These are phyloP conservation scores for Tachysurus fulvidraco DNA, from an alignment of 2,113 vertebrate species.

Conservation along the genomic window DNA sequence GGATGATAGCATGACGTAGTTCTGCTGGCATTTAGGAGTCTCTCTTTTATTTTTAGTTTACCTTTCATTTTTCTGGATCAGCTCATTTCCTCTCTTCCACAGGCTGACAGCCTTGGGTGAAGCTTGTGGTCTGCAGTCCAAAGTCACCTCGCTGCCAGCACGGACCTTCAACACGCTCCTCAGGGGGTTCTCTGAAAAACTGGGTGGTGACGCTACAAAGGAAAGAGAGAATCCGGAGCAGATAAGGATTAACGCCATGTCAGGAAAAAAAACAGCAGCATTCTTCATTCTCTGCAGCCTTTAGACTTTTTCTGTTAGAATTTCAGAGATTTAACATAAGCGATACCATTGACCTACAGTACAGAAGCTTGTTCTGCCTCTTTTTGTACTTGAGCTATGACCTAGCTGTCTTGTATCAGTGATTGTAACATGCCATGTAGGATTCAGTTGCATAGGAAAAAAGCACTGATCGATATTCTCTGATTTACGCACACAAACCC, in stretches of 20 bases:
- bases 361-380: slow-evolving; percentile 11
- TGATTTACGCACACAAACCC: slow-evolving; percentile 26
- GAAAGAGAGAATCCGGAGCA: slow-evolving; percentile 46
- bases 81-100: slow-evolving; percentile 87
- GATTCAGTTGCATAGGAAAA: slow-evolving; percentile 28
- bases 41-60: slow-evolving; percentile 65
- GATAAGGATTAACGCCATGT: slow-evolving; percentile 28
- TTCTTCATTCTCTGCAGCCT: slow-evolving; percentile 36
- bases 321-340: slow-evolving; percentile 31
- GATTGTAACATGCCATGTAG: slow-evolving; percentile 22
- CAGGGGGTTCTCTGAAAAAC: slow-evolving; percentile 86
- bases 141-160: slow-evolving; percentile 83
- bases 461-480: slow-evolving; percentile 13
- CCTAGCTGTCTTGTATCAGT: slow-evolving; percentile 41
- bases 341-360: slow-evolving; percentile 2
- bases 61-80: slow-evolving; percentile 84
- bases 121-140: slow-evolving; percentile 90
- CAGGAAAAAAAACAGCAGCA: slow-evolving; percentile 43
- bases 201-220: slow-evolving; percentile 84
- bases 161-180: slow-evolving; percentile 83
- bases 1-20: neutral
- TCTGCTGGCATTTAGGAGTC: neutral
- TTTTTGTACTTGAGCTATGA: slow-evolving; percentile 37
- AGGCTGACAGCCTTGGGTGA: slow-evolving; percentile 83
- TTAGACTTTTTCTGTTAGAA: slow-evolving; percentile 15